Base-by-base conservation (phyloP, 2,797 vertebrate species). In the Glyptemys insculpta region DNA sequence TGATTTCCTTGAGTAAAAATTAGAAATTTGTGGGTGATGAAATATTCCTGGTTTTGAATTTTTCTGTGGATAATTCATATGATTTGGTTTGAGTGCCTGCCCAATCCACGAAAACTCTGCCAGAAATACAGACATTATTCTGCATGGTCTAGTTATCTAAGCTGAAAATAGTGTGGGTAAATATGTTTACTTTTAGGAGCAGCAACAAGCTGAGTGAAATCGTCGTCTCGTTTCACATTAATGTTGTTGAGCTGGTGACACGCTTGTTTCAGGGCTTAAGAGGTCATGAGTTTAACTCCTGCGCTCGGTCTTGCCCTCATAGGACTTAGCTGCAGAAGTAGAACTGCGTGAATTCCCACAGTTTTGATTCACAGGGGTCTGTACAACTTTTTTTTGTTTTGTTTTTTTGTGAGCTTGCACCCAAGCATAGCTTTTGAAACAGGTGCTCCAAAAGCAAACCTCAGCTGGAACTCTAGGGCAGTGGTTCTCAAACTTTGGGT, bases 1-100 rank as follows among this genome's bases (percentile, higher is more conserved):
- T 90, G 53, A 57, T 57, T 90, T 86, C 72, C 68, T 72, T n/a
- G 12, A 88, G 4, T n/a, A 90, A 90, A 92, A 54, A 7, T 9
- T 27, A 6, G 53, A 2, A 12, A 7, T 47, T 95, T 87, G 2
- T 1, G 78, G 52, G 4, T 88, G 76, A 72, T 89, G 80, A 84
- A 49, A 79, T 87, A 81, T 0, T 8, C 8, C 3, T 9, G 8
- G 6, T 4, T 14, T 79, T 57, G 0, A 9, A 2, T 37, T 76
- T 37, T 57, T 12, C 34, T 79, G 2, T 49, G 25, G 50, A 56
- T 18, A 93, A 80, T 86, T 87, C 68, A 14, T 85, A 31, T 79
- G 16, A 54, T 49, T 89, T 44, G 7, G 2, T 90, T 92, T 62
- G 44, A 94, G 34, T 52, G 12, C 2, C 27, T 78, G 29, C n/a